Conservation (phyloP, 1,140 invertebrate species). For the Orussus abietinus region DNA sequence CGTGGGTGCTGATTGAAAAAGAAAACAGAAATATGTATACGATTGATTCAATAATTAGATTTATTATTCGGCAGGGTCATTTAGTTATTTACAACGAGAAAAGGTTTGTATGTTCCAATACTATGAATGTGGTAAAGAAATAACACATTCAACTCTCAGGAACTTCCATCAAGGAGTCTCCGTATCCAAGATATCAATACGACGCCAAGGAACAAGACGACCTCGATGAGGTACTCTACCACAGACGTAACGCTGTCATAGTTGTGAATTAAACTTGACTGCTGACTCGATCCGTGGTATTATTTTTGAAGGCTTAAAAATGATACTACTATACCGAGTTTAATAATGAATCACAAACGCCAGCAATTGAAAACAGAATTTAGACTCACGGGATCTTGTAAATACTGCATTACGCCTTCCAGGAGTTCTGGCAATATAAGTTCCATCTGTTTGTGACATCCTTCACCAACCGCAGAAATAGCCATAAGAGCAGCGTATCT, state of each 20-base stretch:
- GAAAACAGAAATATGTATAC: conserved; percentile 16
- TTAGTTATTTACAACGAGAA: neutral
- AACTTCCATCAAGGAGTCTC: conserved; percentile 25
- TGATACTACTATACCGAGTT: too few species aligned
- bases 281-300: conserved; percentile 36
- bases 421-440: conserved; percentile 86
- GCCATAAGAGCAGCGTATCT: conserved; percentile 97
- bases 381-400: conserved; percentile 80
- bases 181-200: conserved; percentile 33
- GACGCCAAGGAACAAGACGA: conserved; percentile 22
- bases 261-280: conserved; percentile 21
- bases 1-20: conserved; percentile 69
- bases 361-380: too few species aligned
- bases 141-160: conserved; percentile 35
- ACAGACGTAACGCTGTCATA: conserved; percentile 35
- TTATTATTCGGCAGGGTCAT: conserved; percentile 1
- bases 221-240: conserved; percentile 34
- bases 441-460: conserved; percentile 98
- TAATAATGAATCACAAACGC: too few species aligned
- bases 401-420: conserved; percentile 81
- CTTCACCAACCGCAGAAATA: conserved; percentile 96
- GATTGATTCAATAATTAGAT: neutral
- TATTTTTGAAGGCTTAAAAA: too few species aligned
- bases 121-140: conserved; percentile 27
- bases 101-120: conserved; percentile 33